phyloP scores from a whole-genome alignment of 2,888 invertebrate species.

The Alsophila aescularia region DNA sequence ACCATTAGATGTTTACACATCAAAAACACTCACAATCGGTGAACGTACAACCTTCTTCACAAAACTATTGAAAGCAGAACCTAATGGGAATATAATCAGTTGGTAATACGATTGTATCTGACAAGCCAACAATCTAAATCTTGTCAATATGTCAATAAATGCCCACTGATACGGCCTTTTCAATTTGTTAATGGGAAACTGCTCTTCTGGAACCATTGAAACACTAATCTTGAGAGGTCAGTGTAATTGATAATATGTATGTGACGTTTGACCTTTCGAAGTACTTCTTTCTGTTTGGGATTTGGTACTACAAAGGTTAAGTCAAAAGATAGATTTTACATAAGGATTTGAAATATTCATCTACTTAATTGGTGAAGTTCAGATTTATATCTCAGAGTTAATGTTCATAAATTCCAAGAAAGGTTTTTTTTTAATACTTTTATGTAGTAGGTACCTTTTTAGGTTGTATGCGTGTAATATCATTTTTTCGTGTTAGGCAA shows the following conservation, averaged over 20 bases:
- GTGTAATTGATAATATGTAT: background rate
- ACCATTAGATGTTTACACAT: no score
- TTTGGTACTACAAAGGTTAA: background rate
- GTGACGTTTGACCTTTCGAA: background rate
- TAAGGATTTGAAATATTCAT: no score
- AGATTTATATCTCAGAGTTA: no score
- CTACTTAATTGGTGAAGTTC: no score
- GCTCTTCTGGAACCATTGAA: constrained; percentile 5
- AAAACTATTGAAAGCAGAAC: no score
- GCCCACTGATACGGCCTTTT: background rate
- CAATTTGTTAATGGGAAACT: constrained; percentile 4
- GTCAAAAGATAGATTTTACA: background rate
- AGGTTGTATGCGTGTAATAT: no score
- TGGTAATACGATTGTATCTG: constrained; percentile 18
- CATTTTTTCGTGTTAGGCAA: no score
- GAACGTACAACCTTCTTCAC: no score
- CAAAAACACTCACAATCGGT: no score
- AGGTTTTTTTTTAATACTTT: no score
- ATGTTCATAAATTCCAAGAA: no score
- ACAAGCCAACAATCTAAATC: constrained; percentile 6
- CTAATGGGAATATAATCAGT: constrained; percentile 5
- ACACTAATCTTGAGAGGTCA: constrained; percentile 1
- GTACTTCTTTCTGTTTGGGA: background rate
- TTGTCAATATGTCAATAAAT: constrained; percentile 12
- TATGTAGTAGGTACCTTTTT: no score